These are phyloP conservation scores for Calosoma granatense DNA, from an alignment of 1,140 invertebrate genomes.

Conservation along the genomic window DNA sequence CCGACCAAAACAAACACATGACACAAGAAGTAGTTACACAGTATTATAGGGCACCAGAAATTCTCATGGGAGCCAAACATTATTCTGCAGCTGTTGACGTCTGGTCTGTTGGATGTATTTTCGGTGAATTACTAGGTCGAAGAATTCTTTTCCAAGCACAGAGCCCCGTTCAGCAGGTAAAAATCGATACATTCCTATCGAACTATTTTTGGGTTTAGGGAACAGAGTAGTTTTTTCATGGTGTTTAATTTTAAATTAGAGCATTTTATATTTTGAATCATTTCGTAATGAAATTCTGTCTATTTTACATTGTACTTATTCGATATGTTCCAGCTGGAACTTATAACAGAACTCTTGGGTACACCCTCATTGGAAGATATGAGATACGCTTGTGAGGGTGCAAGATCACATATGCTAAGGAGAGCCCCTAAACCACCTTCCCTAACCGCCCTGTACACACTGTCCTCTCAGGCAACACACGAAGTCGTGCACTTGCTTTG, in stretches of 20 bases:
- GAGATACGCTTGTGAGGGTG: slow-evolving; percentile 92
- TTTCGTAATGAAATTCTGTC: too few relatives aligned
- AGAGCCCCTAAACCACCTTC: slow-evolving; percentile 80
- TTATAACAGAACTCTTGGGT: slow-evolving; percentile 94
- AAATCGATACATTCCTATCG: neutral
- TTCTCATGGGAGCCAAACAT: slow-evolving; percentile 95
- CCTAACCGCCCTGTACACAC: slow-evolving; percentile 81
- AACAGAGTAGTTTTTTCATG: too few relatives aligned
- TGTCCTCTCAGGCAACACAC: slow-evolving; percentile 86
- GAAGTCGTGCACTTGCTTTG: slow-evolving; percentile 96
- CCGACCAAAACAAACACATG: slow-evolving; percentile 87
- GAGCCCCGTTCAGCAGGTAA: slow-evolving; percentile 26
- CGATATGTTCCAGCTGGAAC: slow-evolving; percentile 77
- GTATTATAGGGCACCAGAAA: slow-evolving; percentile 97
- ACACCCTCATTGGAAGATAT: slow-evolving; percentile 95
- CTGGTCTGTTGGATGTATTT: slow-evolving; percentile 99
- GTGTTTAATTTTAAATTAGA: too few relatives aligned
- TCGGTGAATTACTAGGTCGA: slow-evolving; percentile 89
- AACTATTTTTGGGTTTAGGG: too few relatives aligned
- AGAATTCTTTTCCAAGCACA: slow-evolving; percentile 89
- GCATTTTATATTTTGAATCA: too few relatives aligned
- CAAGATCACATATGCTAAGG: slow-evolving; percentile 84
- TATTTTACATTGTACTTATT: too few relatives aligned
- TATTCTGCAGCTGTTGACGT: slow-evolving; percentile 96
- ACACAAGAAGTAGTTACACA: slow-evolving; percentile 98